Evolutionary conservation across 2,113 vertebrate genomes (phyloP), one percentile per base, ranked within the genome.

Genomic region (Pantherophis guttatus): DNA sequence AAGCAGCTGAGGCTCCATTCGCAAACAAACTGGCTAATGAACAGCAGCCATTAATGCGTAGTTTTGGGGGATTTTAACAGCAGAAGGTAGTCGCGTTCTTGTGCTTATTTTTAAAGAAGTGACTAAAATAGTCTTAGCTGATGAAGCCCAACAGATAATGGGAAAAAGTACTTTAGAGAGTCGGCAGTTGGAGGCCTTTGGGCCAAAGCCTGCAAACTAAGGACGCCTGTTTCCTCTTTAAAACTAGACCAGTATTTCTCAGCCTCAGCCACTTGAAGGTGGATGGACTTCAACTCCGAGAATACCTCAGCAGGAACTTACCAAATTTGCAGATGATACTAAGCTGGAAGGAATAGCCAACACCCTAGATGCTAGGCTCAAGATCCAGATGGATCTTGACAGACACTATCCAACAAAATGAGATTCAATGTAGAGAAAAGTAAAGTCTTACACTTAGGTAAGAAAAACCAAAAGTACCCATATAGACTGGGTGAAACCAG

Each of bases 11-110:
- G 29, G 29, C n/a, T 90, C 24, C 91, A 90, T 62, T 29, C 5
- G 7, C 48, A 54, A 86, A 81, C 59, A 93, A 95, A 23, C 53
- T 70, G 92, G 87, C 59, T 24, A 91, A 90, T 90, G 57, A 90
- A 87, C 59, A 89, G 53, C 90, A 44, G 81, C 92, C 91, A 95
- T 95, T 93, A 92, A 54, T 17, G 24, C 70, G 24, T 87, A 92
- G 89, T 94, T 95, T 96, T 92, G 95, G 55, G 86, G 95, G 94
- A 94, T 48, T 90, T 85, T 88, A 50, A n/a, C 58, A 87, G 92
- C 91, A 90, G 92, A 93, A 86, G 75, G 88, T 59, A 93, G 59
- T 86, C 33, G 88, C 88, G 11, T 52, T 44, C 88, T 59, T 93
- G 65, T 39, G 44, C 44, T 90, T 57, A 75, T 88, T 55, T 53